phyloP scores from a whole-genome alignment of 1,140 invertebrate species.

The Drosophila lini region DNA sequence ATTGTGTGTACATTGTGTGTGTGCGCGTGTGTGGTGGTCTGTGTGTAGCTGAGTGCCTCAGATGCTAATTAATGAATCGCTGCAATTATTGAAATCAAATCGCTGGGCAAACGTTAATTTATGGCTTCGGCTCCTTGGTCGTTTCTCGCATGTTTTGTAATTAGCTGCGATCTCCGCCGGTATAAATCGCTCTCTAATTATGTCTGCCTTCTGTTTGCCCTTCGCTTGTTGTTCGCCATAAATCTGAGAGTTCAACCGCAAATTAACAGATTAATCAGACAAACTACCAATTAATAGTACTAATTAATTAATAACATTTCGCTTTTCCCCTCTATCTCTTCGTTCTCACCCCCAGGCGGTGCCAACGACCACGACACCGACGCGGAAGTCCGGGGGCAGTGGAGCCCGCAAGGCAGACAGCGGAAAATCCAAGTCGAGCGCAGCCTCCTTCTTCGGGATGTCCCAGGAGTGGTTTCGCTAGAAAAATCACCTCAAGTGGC shows the following conservation, averaged over 20 bases:
- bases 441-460: constrained; percentile 91
- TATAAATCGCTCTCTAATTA: constrained; percentile 69
- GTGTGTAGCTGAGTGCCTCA: constrained; percentile 40
- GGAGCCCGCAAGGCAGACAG: constrained; percentile 66
- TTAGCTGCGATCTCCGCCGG: constrained; percentile 53
- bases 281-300: constrained; percentile 68
- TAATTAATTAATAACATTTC: constrained; percentile 74
- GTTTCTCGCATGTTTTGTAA: constrained; percentile 71
- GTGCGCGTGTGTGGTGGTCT: constrained; percentile 6
- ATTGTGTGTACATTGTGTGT: constrained; percentile 4
- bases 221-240: constrained; percentile 44
- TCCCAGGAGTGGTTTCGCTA: constrained; percentile 90
- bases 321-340: constrained; percentile 14
- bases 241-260: constrained; percentile 56
- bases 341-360: constrained; percentile 13
- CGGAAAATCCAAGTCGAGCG: constrained; percentile 85
- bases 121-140: constrained; percentile 44
- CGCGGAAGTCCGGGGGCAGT: constrained; percentile 52
- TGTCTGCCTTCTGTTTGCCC: constrained; percentile 46
- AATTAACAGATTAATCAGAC: constrained; percentile 80
- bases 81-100: constrained; percentile 80
- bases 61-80: constrained; percentile 80
- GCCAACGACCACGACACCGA: constrained; percentile 47
- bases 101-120: constrained; percentile 67
- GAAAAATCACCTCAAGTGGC: constrained; percentile 57